These are phyloP conservation scores for Siphlonurus alternatus DNA, from an alignment of 2,888 invertebrate species.

Conservation along the genomic window DNA sequence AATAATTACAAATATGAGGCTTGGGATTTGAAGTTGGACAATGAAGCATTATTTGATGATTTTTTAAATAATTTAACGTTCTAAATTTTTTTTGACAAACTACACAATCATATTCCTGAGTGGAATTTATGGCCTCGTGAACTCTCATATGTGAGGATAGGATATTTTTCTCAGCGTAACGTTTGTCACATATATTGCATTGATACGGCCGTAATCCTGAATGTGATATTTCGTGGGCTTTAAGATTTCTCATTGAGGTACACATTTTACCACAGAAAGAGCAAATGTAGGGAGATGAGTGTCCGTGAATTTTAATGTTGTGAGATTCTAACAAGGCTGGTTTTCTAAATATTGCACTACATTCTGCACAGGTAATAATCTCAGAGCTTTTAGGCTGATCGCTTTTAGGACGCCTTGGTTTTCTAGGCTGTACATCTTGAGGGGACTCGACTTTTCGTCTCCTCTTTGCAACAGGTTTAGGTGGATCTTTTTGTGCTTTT, in stretches of 20 bases:
- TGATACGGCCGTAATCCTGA: not conserved
- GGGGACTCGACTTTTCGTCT: too few species aligned
- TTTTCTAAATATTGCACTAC: not conserved
- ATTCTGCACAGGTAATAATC: not conserved
- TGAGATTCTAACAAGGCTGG: not conserved
- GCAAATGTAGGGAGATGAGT: not conserved
- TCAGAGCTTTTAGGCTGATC: too few species aligned
- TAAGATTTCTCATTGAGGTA: not conserved
- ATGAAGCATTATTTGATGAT: too few species aligned
- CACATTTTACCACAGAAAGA: not conserved
- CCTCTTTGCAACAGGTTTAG: too few species aligned
- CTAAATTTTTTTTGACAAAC: not conserved
- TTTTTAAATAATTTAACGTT: not conserved
- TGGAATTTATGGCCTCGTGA: too few species aligned
- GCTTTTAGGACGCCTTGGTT: too few species aligned
- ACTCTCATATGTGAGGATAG: too few species aligned
- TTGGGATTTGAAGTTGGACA: not conserved
- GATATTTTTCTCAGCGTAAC: not conserved
- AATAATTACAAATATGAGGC: not conserved
- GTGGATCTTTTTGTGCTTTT: too few species aligned
- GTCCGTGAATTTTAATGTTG: not conserved
- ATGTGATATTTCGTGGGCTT: not conserved
- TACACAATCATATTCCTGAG: not conserved
- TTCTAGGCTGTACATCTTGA: too few species aligned
- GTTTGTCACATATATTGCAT: not conserved